Evolutionary conservation across 1,140 invertebrate species (phyloP), one percentile per base, ranked within the genome.

Genomic region (Seison nebaliae): DNA sequence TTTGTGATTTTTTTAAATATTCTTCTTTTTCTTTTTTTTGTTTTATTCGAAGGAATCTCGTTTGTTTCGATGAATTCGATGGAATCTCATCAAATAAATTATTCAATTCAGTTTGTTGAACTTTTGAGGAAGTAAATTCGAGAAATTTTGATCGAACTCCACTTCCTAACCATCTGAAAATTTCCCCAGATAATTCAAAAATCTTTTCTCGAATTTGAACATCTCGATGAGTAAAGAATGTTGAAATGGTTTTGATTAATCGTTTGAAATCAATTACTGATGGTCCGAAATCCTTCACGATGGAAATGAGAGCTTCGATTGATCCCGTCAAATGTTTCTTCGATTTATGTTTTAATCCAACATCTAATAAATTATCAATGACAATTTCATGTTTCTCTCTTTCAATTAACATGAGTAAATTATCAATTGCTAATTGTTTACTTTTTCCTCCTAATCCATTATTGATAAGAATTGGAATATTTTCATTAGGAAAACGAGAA

Each of bases 391-490:
- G 72, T 55, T 86, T 88, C 51, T 94, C 84, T 47, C 86, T 80
- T 64, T 94, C 83, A 47, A 91, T 69, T 51, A 74, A 88, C 74
- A 86, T 79, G 29, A 93, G 62, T 2, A 71, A 69, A 37, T 93
- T 70, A 54, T 86, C 79, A 26, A 74, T 62, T 5, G 77, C 74
- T 11, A 83, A 62, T 43, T 93, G 81, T 57, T 76, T 83, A 1
- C 72, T 67, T 62, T 74, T 80, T 1, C 79, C 76, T 28, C 74
- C 76, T 38, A 91, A 70, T 56, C 80, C 86, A 63, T 93, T 94
- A 24, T 70, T 64, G 0, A 91, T 71, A 43, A 93, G 70, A 12
- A 77, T 78, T 29, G 65, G 65, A 65, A 88, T 74, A 2, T 91
- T 75, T 57, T 91, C 83, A 16, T 70, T 69, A 2, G 72, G 74